phyloP scores from a whole-genome alignment of 2,113 vertebrate species.

The Rhombomys opimus region DNA sequence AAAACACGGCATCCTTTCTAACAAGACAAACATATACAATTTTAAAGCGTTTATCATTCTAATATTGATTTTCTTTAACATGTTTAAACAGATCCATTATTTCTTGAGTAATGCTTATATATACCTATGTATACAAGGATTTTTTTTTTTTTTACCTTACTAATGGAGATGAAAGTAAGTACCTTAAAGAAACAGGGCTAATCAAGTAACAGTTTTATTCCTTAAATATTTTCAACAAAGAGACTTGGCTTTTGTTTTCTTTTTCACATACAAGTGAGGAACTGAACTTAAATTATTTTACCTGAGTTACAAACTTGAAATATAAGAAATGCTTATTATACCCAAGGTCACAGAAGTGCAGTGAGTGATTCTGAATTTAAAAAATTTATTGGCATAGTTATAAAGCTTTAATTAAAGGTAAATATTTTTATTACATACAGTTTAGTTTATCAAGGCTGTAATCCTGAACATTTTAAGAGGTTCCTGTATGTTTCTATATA shows the following conservation, averaged over 20 bases:
- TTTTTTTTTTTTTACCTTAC: background rate
- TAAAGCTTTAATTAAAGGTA: background rate
- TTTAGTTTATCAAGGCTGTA: background rate
- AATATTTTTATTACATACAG: background rate
- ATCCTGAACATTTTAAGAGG: background rate
- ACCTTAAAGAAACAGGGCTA: background rate
- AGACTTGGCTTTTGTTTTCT: background rate
- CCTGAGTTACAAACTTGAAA: background rate
- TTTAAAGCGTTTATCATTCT: constrained; percentile 28
- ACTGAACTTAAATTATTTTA: background rate
- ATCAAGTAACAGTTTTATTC: background rate
- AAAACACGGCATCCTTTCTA: background rate
- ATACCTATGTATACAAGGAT: background rate
- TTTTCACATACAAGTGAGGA: background rate
- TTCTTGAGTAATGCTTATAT: background rate
- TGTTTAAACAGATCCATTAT: constrained; percentile 44
- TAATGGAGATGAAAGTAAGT: background rate
- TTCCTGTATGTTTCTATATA: background rate
- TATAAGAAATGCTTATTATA: background rate
- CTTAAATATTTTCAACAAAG: background rate
- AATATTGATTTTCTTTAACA: constrained; percentile 7
- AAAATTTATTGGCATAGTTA: background rate
- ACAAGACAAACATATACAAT: background rate
- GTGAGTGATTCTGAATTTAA: background rate
- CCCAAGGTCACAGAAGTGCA: background rate